Evolutionary conservation across 1,140 invertebrate genomes (phyloP).

Genomic region (Mercenaria mercenaria): DNA sequence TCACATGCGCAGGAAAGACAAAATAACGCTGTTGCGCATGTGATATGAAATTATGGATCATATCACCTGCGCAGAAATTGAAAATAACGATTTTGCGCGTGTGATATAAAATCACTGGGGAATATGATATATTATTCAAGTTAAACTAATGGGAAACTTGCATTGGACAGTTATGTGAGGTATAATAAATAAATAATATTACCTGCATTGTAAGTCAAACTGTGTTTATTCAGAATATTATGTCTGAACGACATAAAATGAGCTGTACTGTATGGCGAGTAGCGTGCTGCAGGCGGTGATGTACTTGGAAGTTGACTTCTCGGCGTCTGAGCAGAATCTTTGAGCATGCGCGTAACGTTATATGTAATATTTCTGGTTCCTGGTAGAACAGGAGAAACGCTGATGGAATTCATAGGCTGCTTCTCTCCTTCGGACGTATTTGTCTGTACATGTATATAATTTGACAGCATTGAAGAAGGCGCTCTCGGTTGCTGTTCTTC

Average conservation of each 20-base stretch:
- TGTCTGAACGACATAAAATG: constrained; percentile 42
- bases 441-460: neutral
- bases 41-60: too few species aligned
- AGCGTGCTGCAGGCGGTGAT: neutral
- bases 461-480: neutral
- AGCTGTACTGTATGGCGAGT: neutral
- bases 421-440: constrained; percentile 36
- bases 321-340: neutral
- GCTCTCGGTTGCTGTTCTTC: neutral
- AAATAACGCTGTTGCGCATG: too few species aligned
- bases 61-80: too few species aligned
- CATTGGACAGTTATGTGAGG: too few species aligned
- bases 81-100: too few species aligned
- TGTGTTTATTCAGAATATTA: neutral
- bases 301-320: too few species aligned
- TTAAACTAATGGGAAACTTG: too few species aligned
- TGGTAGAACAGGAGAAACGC: constrained; percentile 28
- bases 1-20: too few species aligned
- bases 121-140: too few species aligned
- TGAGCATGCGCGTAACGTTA: constrained; percentile 38
- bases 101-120: too few species aligned
- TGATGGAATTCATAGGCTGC: neutral
- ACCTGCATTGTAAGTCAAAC: too few species aligned
- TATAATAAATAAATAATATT: too few species aligned
- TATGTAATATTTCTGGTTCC: constrained; percentile 44